phyloP scores from a whole-genome alignment of 2,113 vertebrate genomes.

The Crotalus viridis region DNA sequence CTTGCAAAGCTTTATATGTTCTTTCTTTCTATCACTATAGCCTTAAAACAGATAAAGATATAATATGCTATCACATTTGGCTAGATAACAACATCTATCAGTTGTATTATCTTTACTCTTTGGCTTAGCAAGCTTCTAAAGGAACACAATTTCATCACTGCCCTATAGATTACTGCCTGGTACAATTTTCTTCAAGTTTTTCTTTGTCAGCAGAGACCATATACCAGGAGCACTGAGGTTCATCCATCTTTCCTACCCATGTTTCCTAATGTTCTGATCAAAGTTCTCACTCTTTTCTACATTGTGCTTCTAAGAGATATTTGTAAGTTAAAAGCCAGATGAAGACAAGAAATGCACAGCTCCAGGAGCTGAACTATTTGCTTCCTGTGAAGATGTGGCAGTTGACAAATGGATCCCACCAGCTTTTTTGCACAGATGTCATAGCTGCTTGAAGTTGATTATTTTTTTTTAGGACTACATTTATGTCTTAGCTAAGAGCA shows the following conservation, averaged over 20 bases:
- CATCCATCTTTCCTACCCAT: neutral
- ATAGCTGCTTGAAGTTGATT: neutral
- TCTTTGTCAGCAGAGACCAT: rapidly evolving
- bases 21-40: neutral
- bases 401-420: neutral
- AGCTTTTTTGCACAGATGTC: neutral
- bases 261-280: neutral
- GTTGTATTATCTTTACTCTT: neutral
- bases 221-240: neutral
- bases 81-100: neutral
- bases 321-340: neutral
- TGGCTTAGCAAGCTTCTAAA: neutral
- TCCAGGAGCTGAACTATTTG: neutral
- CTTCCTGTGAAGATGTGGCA: neutral
- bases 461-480: neutral
- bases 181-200: neutral
- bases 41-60: neutral
- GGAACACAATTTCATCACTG: neutral
- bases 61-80: neutral
- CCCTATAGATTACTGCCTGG: neutral
- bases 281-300: neutral
- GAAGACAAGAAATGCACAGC: neutral
- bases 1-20: too few relatives aligned
- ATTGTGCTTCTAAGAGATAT: neutral
- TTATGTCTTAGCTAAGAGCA: neutral